phyloP scores from a whole-genome alignment of 2,888 invertebrate genomes.

The Coelogynopora nodosa region DNA sequence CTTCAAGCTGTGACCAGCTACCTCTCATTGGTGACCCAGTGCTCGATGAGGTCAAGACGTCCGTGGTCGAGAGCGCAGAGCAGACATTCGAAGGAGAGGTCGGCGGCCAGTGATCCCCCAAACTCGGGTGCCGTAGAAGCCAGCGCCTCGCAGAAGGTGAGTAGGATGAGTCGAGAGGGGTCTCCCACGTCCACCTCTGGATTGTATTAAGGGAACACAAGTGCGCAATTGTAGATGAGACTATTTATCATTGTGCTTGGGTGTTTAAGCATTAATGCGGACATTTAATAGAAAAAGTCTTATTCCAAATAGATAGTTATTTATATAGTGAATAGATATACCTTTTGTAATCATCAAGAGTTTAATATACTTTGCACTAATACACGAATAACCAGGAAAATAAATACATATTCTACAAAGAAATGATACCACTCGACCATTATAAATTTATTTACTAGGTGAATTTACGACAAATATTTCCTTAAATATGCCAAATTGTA shows the following conservation, averaged over 20 bases:
- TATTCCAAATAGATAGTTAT: no score
- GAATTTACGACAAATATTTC: no score
- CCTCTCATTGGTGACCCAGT: slow-evolving; percentile 60
- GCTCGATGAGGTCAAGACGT: slow-evolving; percentile 56
- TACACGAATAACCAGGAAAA: no score
- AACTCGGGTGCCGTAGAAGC: slow-evolving; percentile 57
- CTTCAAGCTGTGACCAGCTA: slow-evolving; percentile 42
- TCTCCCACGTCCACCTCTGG: neutral
- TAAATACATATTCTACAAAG: no score
- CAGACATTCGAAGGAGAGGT: slow-evolving; percentile 57
- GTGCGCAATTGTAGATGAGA: neutral
- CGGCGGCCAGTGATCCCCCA: slow-evolving; percentile 54
- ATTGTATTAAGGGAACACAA: neutral
- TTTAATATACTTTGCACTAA: no score
- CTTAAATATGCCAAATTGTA: no score
- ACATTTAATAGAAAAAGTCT: no score
- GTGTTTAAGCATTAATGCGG: no score
- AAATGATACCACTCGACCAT: no score
- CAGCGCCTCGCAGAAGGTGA: slow-evolving; percentile 59
- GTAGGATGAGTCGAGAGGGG: slow-evolving; percentile 45
- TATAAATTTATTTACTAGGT: no score
- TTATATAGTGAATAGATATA: no score
- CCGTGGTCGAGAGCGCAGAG: slow-evolving; percentile 56
- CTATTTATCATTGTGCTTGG: neutral
- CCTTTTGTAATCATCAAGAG: no score